Conservation (phyloP, 2,888 invertebrate genomes). For the Rotaria magnacalcarata region DNA sequence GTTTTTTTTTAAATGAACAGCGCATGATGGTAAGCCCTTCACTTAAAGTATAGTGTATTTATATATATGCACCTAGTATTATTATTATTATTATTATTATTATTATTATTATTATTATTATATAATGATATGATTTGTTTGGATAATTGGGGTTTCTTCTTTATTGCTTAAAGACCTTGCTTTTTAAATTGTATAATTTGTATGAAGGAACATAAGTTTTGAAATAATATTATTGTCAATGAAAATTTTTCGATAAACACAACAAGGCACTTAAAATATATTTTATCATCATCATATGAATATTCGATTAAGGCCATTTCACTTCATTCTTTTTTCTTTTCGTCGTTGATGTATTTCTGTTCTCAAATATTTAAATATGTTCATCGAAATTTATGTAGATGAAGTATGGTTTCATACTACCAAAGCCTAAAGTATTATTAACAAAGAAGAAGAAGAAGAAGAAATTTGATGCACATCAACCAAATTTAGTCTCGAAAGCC, state of each 20-base stretch:
- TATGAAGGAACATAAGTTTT: neutral
- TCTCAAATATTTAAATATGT: neutral
- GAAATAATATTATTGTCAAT: neutral
- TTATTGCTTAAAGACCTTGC: no score
- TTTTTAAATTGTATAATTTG: no score
- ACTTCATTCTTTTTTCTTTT: neutral
- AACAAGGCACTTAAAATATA: neutral
- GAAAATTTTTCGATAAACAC: neutral
- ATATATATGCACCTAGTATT: neutral
- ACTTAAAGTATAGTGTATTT: neutral
- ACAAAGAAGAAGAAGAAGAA: neutral
- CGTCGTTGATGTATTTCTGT: neutral
- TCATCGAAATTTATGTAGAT: neutral
- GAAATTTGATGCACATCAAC: constrained; percentile 22
- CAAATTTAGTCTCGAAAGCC: constrained; percentile 22
- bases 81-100: no score
- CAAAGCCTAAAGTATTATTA: constrained; percentile 5
- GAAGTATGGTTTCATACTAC: constrained; percentile 6
- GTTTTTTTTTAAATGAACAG: neutral
- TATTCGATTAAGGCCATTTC: neutral
- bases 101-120: neutral
- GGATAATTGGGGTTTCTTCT: neutral
- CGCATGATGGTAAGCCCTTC: constrained; percentile 6
- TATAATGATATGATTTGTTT: neutral
- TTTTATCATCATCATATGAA: neutral